These are phyloP conservation scores for Euura lappo DNA, from an alignment of 1,140 invertebrate genomes.

Conservation along the genomic window DNA sequence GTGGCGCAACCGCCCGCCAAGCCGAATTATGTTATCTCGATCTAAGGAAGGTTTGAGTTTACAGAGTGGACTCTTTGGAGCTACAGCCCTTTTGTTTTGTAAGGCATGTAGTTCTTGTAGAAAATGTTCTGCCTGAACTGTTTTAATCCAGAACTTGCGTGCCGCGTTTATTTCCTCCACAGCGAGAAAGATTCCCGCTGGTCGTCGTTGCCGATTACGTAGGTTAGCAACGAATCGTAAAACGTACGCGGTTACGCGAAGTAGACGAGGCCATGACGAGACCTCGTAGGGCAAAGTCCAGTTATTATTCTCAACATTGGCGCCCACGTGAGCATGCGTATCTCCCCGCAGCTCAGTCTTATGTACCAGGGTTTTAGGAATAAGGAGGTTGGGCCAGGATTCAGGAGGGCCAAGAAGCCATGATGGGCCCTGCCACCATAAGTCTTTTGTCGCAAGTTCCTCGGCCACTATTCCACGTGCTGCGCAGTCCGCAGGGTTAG, in stretches of 20 bases:
- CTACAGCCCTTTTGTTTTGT: no score
- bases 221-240: no score
- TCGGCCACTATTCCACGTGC: constrained; percentile 33
- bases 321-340: no score
- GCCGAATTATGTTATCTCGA: constrained; percentile 20
- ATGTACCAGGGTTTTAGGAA: no score
- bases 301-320: no score
- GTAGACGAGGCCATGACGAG: background rate
- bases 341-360: no score
- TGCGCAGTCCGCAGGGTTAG: constrained; percentile 36
- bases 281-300: no score
- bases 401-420: background rate
- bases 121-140: background rate
- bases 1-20: constrained; percentile 31
- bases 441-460: constrained; percentile 5
- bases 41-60: constrained; percentile 21
- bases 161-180: no score
- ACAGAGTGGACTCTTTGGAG: no score
- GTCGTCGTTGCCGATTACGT: no score
- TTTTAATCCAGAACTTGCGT: background rate
- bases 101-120: no score
- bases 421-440: constrained; percentile 28
- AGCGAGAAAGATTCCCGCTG: background rate
- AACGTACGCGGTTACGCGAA: no score
- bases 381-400: background rate